Evolutionary conservation across 2,888 invertebrate species (phyloP).

Genomic region (Pardosa pseudoannulata): DNA sequence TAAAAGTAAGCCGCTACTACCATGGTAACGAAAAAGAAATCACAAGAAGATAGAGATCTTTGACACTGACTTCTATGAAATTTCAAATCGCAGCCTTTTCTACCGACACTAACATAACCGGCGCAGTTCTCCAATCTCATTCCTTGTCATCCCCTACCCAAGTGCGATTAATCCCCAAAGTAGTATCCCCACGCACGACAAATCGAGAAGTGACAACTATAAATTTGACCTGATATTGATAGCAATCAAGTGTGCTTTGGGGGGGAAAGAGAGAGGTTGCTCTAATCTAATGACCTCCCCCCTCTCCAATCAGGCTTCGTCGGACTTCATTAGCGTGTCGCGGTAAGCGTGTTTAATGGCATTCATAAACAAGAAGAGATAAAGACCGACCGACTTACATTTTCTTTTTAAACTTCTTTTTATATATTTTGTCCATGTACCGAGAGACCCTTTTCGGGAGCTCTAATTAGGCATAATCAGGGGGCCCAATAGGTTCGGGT

Average conservation of each 20-base stretch:
- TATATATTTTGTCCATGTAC: not conserved
- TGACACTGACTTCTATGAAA: no score
- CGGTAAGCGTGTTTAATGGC: slow-evolving; percentile 71
- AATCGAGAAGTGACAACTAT: slow-evolving; percentile 63
- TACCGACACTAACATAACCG: no score
- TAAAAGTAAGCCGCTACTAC: no score
- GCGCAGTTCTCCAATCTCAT: no score
- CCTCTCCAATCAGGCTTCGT: slow-evolving; percentile 34
- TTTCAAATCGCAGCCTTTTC: no score
- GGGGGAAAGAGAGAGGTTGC: no score
- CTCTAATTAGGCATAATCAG: slow-evolving; percentile 70
- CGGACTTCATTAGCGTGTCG: slow-evolving; percentile 61
- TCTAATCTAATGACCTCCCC: slow-evolving; percentile 27
- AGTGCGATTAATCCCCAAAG: not conserved
- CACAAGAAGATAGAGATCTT: no score
- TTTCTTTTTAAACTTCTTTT: no score
- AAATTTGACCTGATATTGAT: slow-evolving; percentile 61
- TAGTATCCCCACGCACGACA: slow-evolving; percentile 38
- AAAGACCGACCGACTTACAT: slow-evolving; percentile 26
- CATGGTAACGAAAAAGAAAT: no score
- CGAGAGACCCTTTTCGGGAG: slow-evolving; percentile 1
- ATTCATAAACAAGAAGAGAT: slow-evolving; percentile 68
- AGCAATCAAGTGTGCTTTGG: slow-evolving; percentile 29
- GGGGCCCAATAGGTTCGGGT: slow-evolving; percentile 61
- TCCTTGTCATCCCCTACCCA: no score